Conservation (phyloP, 1,140 invertebrate species). For the Aphidius gifuensis region DNA sequence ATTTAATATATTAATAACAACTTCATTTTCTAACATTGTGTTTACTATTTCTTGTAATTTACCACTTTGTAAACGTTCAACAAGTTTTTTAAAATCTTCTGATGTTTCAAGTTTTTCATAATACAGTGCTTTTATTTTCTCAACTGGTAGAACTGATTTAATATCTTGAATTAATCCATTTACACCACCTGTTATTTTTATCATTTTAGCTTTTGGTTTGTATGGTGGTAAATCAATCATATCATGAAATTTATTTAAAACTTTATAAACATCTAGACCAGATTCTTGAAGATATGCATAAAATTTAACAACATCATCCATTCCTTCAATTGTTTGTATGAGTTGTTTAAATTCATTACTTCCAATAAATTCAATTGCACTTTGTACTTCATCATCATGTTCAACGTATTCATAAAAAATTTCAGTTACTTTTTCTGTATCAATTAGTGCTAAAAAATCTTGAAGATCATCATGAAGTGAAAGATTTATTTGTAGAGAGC, state of each 20-base stretch:
- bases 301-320: slow-evolving; percentile 26
- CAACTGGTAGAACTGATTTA: slow-evolving; percentile 31
- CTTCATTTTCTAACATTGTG: slow-evolving; percentile 27
- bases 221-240: slow-evolving; percentile 17
- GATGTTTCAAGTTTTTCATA: slow-evolving; percentile 38
- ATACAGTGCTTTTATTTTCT: slow-evolving; percentile 34
- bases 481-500: too few species aligned
- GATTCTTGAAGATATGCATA: slow-evolving; percentile 24
- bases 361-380: slow-evolving; percentile 24
- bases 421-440: slow-evolving; percentile 15
- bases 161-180: slow-evolving; percentile 35
- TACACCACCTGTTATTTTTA: slow-evolving; percentile 29
- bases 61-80: slow-evolving; percentile 28
- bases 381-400: slow-evolving; percentile 26
- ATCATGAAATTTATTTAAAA: slow-evolving; percentile 26
- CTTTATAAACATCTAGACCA: slow-evolving; percentile 27
- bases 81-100: slow-evolving; percentile 30
- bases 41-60: slow-evolving; percentile 33
- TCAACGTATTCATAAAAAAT: slow-evolving; percentile 23
- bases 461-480: slow-evolving; percentile 19
- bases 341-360: slow-evolving; percentile 27
- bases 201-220: neutral
- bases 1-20: slow-evolving; percentile 29
- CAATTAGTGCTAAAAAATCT: slow-evolving; percentile 24
- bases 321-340: slow-evolving; percentile 23